Conservation (phyloP, 2,888 invertebrate species). For the Epirrhoe tristata region DNA sequence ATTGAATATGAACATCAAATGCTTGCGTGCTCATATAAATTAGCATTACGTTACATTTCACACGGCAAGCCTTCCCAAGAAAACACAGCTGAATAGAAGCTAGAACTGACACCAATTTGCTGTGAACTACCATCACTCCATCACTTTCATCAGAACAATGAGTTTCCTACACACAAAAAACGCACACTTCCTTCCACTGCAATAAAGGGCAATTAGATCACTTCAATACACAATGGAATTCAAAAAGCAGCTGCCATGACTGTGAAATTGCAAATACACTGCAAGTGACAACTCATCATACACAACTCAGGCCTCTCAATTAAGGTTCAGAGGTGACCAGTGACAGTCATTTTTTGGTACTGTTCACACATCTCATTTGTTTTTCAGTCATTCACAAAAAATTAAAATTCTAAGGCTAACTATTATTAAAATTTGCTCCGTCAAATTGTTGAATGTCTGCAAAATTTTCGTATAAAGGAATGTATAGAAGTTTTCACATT, state of each 20-base stretch:
- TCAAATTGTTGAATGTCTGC: not conserved
- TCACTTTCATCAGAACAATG: constrained; percentile 42
- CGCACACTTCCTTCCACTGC: constrained; percentile 68
- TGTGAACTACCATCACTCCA: constrained; percentile 37
- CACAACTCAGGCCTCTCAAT: constrained; percentile 2
- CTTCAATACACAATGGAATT: constrained; percentile 76
- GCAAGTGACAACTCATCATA: constrained; percentile 10
- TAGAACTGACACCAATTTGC: constrained; percentile 7
- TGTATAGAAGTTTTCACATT: constrained; percentile 7
- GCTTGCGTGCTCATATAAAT: not conserved
- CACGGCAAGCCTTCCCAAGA: constrained; percentile 11
- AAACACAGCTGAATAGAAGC: not conserved
- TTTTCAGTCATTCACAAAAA: no score
- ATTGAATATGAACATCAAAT: not conserved
- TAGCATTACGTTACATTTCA: constrained; percentile 2
- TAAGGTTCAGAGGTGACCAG: constrained; percentile 7
- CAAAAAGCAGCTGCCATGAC: constrained; percentile 61
- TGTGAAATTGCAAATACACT: constrained; percentile 47
- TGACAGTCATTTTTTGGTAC: not conserved
- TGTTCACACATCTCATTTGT: not conserved
- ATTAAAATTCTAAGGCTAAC: no score
- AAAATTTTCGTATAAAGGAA: not conserved
- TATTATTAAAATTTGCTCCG: not conserved
- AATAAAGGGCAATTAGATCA: constrained; percentile 73
- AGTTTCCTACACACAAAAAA: constrained; percentile 67